Evolutionary conservation across 2,797 vertebrate species (phyloP).

Genomic region (Rhinoraja longicauda): DNA sequence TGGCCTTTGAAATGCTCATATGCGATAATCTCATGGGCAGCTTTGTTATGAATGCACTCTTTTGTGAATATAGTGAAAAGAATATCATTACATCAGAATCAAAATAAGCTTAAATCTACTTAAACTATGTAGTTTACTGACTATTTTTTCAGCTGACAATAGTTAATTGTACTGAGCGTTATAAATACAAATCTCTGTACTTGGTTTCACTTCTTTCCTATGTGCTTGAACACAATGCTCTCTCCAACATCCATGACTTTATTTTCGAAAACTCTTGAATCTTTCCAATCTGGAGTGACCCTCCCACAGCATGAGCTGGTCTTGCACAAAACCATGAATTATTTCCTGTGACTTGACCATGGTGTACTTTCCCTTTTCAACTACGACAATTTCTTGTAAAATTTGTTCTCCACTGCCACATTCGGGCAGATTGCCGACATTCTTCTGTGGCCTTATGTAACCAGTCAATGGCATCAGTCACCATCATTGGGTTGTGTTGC

Average conservation of each 20-base stretch:
- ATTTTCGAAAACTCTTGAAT: not conserved
- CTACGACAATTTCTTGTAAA: not conserved
- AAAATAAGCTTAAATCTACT: not conserved
- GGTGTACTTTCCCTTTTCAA: not conserved
- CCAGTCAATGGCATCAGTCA: too few relatives aligned
- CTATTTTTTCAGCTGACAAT: not conserved
- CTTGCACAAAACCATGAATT: not conserved
- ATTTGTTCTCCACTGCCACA: too few relatives aligned
- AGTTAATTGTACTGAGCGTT: not conserved
- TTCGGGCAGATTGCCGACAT: not conserved
- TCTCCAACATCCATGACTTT: not conserved
- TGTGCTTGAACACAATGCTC: not conserved
- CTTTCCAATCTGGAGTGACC: not conserved
- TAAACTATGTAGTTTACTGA: not conserved
- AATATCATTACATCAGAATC: not conserved
- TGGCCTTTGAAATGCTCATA: not conserved
- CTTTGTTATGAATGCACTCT: not conserved
- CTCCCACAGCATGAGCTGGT: not conserved
- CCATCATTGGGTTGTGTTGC: not conserved
- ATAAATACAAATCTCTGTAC: not conserved
- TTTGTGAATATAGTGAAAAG: not conserved
- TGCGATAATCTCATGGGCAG: not conserved
- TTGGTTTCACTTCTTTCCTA: not conserved
- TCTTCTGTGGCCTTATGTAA: not conserved
- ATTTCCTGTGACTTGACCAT: not conserved